Evolutionary conservation across 2,888 invertebrate species (phyloP).

Genomic region (Odontocerum albicorne): DNA sequence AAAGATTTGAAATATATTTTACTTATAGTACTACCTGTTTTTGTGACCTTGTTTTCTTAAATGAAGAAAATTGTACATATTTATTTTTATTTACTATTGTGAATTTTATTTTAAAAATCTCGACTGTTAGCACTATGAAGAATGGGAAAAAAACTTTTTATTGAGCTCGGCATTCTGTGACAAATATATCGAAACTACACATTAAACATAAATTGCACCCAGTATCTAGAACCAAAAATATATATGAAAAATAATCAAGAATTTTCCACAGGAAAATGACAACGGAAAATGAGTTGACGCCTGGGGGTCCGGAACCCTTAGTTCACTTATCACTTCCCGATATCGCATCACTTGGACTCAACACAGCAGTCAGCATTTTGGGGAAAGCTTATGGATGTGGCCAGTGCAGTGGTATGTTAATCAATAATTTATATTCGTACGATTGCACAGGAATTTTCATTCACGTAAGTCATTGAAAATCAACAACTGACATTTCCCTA

Average conservation of each 20-base stretch:
- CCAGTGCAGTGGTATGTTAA: conserved; percentile 49
- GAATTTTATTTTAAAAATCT: no score
- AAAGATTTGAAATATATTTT: no score
- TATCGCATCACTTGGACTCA: conserved; percentile 48
- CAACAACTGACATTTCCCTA: conserved; percentile 38
- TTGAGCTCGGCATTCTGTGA: no score
- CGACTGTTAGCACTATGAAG: no score
- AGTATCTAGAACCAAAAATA: background rate
- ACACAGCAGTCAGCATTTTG: conserved; percentile 56
- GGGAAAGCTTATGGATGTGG: conserved; percentile 58
- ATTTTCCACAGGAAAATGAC: conserved; percentile 47
- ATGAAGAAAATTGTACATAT: no score
- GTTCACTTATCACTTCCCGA: conserved; percentile 53
- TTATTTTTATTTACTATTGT: no score
- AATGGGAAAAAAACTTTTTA: no score
- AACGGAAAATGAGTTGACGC: conserved; percentile 59
- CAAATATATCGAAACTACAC: no score
- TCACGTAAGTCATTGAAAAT: background rate
- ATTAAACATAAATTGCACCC: background rate
- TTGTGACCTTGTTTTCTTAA: no score
- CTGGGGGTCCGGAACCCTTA: conserved; percentile 51
- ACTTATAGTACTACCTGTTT: no score
- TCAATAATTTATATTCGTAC: no score
- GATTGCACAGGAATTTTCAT: background rate
- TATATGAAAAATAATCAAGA: background rate